Evolutionary conservation across 2,888 invertebrate species (phyloP).

Genomic region (Melieria crassipennis): DNA sequence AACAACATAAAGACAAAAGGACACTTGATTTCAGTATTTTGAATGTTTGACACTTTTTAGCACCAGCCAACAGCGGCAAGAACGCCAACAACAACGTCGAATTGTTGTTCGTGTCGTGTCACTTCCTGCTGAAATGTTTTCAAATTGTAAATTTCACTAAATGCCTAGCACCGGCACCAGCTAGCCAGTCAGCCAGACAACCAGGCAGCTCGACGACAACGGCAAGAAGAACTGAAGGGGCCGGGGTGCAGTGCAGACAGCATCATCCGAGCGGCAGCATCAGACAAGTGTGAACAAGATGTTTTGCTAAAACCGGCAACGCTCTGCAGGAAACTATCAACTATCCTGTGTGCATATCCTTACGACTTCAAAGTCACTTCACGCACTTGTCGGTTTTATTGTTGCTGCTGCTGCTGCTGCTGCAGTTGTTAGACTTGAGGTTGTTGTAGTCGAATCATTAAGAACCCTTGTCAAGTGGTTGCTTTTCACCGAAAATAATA

Average conservation of each 20-base stretch:
- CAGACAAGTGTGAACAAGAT: conserved; percentile 64
- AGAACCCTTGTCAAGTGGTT: conserved; percentile 62
- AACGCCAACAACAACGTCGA: conserved; percentile 38
- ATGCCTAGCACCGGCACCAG: conserved; percentile 11
- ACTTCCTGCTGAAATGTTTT: conserved; percentile 35
- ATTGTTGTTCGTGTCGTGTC: conserved; percentile 23
- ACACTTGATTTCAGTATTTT: conserved; percentile 65
- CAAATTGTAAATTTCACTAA: conserved; percentile 34
- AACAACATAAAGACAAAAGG: conserved; percentile 52
- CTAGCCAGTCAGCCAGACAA: background rate
- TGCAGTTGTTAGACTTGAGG: conserved; percentile 33
- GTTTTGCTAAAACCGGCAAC: conserved; percentile 55
- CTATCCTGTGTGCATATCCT: conserved; percentile 42
- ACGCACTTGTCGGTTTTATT: conserved; percentile 34
- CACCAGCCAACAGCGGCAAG: conserved; percentile 40
- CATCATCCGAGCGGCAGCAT: conserved; percentile 9
- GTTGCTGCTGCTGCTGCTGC: conserved; percentile 33
- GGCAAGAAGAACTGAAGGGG: conserved; percentile 10
- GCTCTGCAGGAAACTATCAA: conserved; percentile 11
- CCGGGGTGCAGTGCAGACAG: background rate
- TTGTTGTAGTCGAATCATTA: conserved; percentile 52
- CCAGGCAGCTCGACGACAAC: background rate
- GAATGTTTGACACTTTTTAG: conserved; percentile 64
- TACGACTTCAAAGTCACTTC: conserved; percentile 52
- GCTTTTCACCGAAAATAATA: conserved; percentile 26